Evolutionary conservation across 2,113 vertebrate genomes (phyloP), one percentile per base, ranked within the genome.

Genomic region (Brachyhypopomus gauderio): DNA sequence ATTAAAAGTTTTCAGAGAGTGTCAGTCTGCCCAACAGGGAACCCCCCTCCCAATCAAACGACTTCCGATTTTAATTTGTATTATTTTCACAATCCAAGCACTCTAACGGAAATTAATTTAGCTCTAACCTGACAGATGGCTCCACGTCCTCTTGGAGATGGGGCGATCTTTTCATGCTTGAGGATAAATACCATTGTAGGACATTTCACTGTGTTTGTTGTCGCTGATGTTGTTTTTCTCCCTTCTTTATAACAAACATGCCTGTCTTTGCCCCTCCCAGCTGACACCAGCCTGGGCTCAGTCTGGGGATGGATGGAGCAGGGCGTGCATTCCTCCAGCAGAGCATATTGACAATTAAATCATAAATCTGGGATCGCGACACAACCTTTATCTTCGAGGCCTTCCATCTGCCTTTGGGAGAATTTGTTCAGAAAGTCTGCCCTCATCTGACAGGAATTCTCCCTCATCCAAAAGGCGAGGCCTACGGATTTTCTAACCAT

Each of bases 301-400:
- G 20, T 7, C 67, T 66, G 63, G 63, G 56, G 77, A 85, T 76
- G 48, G 67, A 83, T 83, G 63, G 45, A 34, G 80, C 23, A 16
- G 12, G 20, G 60, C 23, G 6, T 71, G 56, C 36, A 55, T 73
- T 75, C 63, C 3, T 19, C 73, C 66, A 7, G 30, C 12, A 23
- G 36, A 78, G 41, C 75, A 81, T 78, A 75, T 84, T 78, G 85
- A 86, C 75, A 84, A 84, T 81, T 81, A 81, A 76, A 80, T 78
- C 64, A 72, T 78, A 81, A 84, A 86, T 75, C 73, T 70, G 30
- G 22, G 36, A 22, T 23, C 62, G 67, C 16, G 7, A 52, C 30
- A 64, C 75, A 75, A 75, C 60, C 45, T 41, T 75, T 72, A 85
- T 75, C 75, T 78, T 75, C 45, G 62, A 75, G 71, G 72, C 79